Base-by-base conservation (phyloP, 2,113 vertebrate genomes). In the Tetrao urogallus region DNA sequence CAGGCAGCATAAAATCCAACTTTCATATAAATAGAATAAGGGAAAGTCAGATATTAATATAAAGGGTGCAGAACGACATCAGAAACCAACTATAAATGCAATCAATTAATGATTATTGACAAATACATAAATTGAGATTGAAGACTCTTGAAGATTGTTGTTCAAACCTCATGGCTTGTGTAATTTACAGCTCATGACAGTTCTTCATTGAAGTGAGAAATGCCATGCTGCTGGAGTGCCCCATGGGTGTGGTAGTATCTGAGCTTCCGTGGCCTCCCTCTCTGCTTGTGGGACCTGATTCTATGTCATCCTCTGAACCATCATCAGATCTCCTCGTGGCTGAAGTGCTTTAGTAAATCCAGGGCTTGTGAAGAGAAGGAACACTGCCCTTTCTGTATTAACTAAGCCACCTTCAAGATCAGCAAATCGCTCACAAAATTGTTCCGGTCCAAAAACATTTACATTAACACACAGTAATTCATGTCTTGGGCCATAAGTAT, bases 71-170 rank as follows among this genome's bases (percentile, higher is more conserved):
- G 88, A 96, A 96, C 96, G 88, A 80, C 92, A 97, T 94, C 88
- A 96, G 89, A 66, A 95, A 96, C 91, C 18, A 70, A 92, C 83
- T 94, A 52, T 94, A 92, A 93, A 89, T 94, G 70, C 73, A 48
- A 87, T 70, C 92, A 92, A 97, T 97, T 97, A 97, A 96, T 97
- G 94, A 65, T 66, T 92, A 79, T 94, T 97, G 97, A 95, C 87
- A 92, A 79, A 96, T 60, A 67, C 82, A 94, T 91, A 94, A 95
- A 94, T 75, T 40, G 6, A 9, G 11, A 79, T n/a, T 73, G 85
- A 81, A 86, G 12, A 43, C 38, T 38, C 8, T 38, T 38, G 38
- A 38, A 38, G 38, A 38, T 38, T 38, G 38, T 38, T 85, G 20
- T 83, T 84, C 13, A 78, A 79, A 47, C 8, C 19, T 64, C 19